Percentiles rank a stretch among this genome's conserved stretches.
These are phyloP conservation scores for Cisticola juncidis DNA, from an alignment of 2,113 vertebrate genomes.

Conservation along the genomic window DNA sequence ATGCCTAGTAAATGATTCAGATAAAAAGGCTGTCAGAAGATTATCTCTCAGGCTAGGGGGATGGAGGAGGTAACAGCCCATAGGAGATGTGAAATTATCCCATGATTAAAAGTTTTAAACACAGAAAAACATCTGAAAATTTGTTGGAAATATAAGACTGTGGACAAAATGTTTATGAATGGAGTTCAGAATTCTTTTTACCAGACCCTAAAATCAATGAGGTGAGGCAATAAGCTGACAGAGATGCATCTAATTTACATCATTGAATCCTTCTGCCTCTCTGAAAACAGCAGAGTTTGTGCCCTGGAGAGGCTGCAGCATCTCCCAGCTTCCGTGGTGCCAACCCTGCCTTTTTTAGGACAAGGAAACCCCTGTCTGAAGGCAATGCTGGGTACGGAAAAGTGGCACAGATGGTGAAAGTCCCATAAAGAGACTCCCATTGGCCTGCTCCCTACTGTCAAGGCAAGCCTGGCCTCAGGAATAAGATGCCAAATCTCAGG, in stretches of 20 bases:
- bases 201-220: neutral
- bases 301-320: neutral
- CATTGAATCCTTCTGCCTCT: neutral
- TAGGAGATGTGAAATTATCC: neutral
- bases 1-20: neutral
- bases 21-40: neutral
- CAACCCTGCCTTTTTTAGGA: neutral
- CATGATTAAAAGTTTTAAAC: neutral
- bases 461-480: neutral
- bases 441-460: neutral
- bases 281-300: neutral
- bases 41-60: neutral
- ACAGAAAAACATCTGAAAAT: neutral
- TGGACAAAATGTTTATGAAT: neutral
- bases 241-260: neutral
- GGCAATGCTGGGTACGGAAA: accelerated
- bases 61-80: neutral
- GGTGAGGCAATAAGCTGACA: neutral
- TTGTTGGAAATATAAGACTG: neutral
- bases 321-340: neutral
- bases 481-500: neutral
- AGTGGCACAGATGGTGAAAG: neutral
- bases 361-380: neutral
- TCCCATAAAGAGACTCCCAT: accelerated
- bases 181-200: neutral